Conservation (phyloP, 1,140 invertebrate genomes). For the Prorops nasuta region DNA sequence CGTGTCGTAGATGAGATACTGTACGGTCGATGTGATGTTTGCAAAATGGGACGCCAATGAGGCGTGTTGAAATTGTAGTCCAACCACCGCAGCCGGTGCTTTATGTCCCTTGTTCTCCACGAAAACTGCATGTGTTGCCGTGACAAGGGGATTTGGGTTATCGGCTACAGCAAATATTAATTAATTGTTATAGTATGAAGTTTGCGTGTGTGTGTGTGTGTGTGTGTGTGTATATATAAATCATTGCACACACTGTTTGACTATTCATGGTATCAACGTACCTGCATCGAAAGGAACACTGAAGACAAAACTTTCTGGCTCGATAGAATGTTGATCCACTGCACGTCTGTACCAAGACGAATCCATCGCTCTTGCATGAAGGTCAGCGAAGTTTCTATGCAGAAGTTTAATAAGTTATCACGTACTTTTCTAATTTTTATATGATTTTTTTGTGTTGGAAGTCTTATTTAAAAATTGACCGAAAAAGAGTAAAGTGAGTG, state of each 20-base stretch:
- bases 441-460: neutral
- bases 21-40: conserved; percentile 81
- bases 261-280: no score
- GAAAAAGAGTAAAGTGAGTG: no score
- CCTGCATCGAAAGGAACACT: conserved; percentile 85
- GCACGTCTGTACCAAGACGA: conserved; percentile 90
- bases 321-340: conserved; percentile 83
- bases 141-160: conserved; percentile 68
- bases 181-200: no score
- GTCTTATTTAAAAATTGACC: neutral
- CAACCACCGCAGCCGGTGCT: conserved; percentile 87
- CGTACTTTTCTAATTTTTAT: no score
- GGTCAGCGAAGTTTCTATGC: conserved; percentile 80
- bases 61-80: conserved; percentile 80
- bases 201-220: no score
- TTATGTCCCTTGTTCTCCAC: conserved; percentile 79
- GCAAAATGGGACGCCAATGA: conserved; percentile 79
- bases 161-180: conserved; percentile 47
- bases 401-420: conserved; percentile 11
- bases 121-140: conserved; percentile 88
- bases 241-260: no score
- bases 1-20: neutral
- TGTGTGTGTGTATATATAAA: no score
- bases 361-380: conserved; percentile 80
- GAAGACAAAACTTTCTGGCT: conserved; percentile 88